Conservation (phyloP, 2,888 invertebrate species). For the Clivina fossor region DNA sequence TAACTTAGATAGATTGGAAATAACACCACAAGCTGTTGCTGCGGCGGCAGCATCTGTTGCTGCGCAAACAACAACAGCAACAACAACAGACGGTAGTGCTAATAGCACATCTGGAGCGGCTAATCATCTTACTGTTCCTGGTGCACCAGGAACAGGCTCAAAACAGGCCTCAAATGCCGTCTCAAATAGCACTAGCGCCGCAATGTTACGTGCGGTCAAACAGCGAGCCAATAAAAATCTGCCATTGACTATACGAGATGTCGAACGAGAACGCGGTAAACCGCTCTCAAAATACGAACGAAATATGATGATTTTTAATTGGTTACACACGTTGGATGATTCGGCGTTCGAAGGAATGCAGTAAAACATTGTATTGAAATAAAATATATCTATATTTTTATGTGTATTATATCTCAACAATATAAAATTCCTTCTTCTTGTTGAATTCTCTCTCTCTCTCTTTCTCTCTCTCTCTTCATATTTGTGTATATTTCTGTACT, state of each 20-base stretch:
- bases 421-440: constrained; percentile 15
- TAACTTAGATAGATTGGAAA: constrained; percentile 74
- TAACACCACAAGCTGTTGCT: constrained; percentile 58
- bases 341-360: constrained; percentile 59
- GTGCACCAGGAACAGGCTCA: constrained; percentile 43
- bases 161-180: constrained; percentile 45
- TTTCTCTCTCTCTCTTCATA: no score
- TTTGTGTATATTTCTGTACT: constrained; percentile 26
- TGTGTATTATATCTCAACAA: constrained; percentile 17
- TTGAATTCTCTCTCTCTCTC: no score
- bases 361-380: no score
- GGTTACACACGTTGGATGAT: constrained; percentile 86
- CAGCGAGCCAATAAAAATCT: constrained; percentile 57
- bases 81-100: no score
- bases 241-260: constrained; percentile 73
- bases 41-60: constrained; percentile 44
- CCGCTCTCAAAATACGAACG: constrained; percentile 86
- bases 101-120: no score
- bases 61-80: constrained; percentile 50
- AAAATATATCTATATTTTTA: constrained; percentile 18
- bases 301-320: constrained; percentile 96
- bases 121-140: constrained; percentile 44
- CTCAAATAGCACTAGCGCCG: constrained; percentile 52
- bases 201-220: constrained; percentile 52
- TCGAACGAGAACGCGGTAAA: constrained; percentile 79